Evolutionary conservation across 2,113 vertebrate species (phyloP).

Genomic region (Planiliza haematocheilus): DNA sequence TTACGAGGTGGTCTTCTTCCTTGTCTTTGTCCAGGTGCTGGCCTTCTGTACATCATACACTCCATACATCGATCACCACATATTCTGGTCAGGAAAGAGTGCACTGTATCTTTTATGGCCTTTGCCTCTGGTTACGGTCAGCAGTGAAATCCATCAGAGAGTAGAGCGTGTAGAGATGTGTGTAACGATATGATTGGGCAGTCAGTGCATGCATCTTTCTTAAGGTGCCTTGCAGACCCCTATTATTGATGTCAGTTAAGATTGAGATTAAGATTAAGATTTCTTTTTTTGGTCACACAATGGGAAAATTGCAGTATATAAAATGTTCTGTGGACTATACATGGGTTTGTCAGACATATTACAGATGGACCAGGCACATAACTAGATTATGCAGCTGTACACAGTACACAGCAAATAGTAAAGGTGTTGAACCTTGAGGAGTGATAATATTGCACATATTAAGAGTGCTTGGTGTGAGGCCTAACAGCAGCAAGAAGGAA

Average conservation of each 20-base stretch:
- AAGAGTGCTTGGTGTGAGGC: too few species aligned
- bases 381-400: too few species aligned
- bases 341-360: too few species aligned
- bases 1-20: not conserved
- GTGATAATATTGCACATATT: too few species aligned
- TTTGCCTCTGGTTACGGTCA: slow-evolving; percentile 9
- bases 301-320: too few species aligned
- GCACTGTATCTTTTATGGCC: slow-evolving; percentile 1
- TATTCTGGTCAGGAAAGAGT: slow-evolving; percentile 2
- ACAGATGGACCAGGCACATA: too few species aligned
- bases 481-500: too few species aligned
- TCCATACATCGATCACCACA: not conserved
- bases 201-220: not conserved
- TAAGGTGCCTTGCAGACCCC: not conserved
- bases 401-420: too few species aligned
- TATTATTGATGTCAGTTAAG: slow-evolving; percentile 1
- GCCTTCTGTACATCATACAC: not conserved
- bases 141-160: slow-evolving; percentile 15
- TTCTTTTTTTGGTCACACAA: too few species aligned
- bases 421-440: too few species aligned
- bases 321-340: too few species aligned
- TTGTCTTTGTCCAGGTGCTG: not conserved
- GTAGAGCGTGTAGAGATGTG: not conserved
- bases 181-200: not conserved
- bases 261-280: too few species aligned